Percentiles rank a stretch among this genome's conserved stretches.
phyloP scores from a whole-genome alignment of 2,113 vertebrate genomes.

The Psophia crepitans region DNA sequence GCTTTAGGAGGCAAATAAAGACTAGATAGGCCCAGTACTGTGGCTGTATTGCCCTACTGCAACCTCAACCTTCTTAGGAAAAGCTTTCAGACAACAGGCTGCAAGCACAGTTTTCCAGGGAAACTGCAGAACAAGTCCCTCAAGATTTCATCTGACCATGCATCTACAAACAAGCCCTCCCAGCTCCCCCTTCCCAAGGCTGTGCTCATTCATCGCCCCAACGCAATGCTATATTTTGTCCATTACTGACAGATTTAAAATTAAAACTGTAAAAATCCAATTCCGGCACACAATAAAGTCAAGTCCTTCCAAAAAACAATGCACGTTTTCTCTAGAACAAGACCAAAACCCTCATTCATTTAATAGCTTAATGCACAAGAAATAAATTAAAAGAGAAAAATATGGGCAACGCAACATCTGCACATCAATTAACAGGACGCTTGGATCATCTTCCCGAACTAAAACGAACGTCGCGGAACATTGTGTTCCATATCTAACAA shows the following conservation, averaged over 20 bases:
- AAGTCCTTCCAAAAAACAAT: background rate
- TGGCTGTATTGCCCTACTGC: background rate
- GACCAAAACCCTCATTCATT: background rate
- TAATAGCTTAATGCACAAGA: background rate
- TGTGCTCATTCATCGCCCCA: background rate
- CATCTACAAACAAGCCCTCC: background rate
- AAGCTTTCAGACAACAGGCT: background rate
- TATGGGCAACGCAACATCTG: background rate
- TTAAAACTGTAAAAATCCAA: background rate
- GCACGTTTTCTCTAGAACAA: background rate
- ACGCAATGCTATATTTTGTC: background rate
- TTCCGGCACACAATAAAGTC: background rate
- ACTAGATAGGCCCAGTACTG: background rate
- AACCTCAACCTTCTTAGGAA: background rate
- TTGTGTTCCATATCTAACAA: background rate
- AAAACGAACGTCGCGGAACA: background rate
- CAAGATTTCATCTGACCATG: background rate
- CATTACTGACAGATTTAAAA: background rate
- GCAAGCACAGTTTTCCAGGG: background rate
- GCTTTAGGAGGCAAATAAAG: slow-evolving; percentile 5
- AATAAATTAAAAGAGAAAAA: background rate
- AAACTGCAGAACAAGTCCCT: background rate
- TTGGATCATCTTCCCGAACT: background rate
- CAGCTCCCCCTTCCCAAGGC: background rate
- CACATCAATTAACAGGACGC: background rate